Evolutionary conservation across 2,797 vertebrate species (phyloP), one percentile per base, ranked within the genome.

Genomic region (Sebastes goodei): DNA sequence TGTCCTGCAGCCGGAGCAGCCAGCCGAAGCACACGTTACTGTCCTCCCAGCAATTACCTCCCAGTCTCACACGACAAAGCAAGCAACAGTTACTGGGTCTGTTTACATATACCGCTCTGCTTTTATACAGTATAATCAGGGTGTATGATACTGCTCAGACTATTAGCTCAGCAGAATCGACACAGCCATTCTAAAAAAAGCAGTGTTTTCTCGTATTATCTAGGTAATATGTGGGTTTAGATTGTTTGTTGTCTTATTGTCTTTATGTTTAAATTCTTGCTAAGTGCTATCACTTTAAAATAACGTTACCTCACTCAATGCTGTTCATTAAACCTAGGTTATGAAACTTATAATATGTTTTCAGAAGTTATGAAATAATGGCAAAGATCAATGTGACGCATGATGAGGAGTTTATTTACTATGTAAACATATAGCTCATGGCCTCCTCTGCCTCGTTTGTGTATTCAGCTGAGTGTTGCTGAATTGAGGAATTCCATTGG

Each of bases 21-120:
- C 63, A 42, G 38, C 55, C 69, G 63, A 32, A 29, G 59, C 77
- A 71, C 69, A 79, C 60, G 80, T 83, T 72, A 35, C 59, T 60
- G 82, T 87, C 84, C 69, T 89, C 78, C 55, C 56, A 61, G 71
- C 80, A 90, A 83, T 88, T 86, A 86, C 71, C 79, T 66, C 72
- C 64, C 68, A 57, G 63, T 69, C 82, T 68, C 60, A 81, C 46
- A 64, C 57, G 67, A 84, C 90, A 88, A 82, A 80, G 85, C 74
- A 84, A 91, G 88, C 76, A 90, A 66, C 59, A 79, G 49, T 71
- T 49, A 38, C 66, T 23, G 11, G 17, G 32, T 35, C 35, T 42
- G 62, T 68, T 59, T 17, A 21, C 29, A 27, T n/a, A 15, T 32
- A n/a, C 49, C 20, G 17, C 4, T 21, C 57, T 66, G 30, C 38